phyloP scores from a whole-genome alignment of 2,797 vertebrate species.

The Cephalopachus bancanus region DNA sequence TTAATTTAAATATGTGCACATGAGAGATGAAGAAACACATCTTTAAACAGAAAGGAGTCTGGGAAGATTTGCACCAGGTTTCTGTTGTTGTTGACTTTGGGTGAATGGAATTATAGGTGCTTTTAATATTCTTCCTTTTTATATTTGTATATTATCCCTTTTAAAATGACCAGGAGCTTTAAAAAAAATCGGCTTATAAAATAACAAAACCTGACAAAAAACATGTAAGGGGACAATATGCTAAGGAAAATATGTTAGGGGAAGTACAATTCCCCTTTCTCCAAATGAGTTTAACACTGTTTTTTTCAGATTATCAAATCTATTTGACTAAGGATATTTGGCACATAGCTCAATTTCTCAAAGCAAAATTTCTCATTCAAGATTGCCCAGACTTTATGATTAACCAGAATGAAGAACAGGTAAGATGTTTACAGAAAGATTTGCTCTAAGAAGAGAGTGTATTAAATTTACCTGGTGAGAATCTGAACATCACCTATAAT shows the following conservation, averaged over 20 bases:
- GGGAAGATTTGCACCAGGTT: neutral
- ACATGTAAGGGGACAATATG: neutral
- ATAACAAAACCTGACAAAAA: neutral
- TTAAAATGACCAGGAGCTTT: neutral
- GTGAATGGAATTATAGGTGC: neutral
- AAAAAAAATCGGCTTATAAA: constrained; percentile 16
- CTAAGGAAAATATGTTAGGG: neutral
- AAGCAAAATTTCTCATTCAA: constrained; percentile 30
- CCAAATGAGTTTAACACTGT: neutral
- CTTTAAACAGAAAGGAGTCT: neutral
- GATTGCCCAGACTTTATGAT: neutral
- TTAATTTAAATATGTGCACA: neutral
- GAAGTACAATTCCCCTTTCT: constrained; percentile 13
- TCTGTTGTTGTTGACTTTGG: neutral
- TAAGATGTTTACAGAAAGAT: neutral
- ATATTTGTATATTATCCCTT: neutral
- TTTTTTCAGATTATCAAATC: neutral
- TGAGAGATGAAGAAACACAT: neutral
- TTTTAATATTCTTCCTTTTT: constrained; percentile 14
- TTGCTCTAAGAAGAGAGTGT: neutral
- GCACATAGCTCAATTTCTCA: neutral
- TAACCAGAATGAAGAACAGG: neutral
- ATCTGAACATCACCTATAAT: neutral
- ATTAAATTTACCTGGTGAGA: neutral
- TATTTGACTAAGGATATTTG: neutral